Base-by-base conservation (phyloP, 2,888 invertebrate genomes). In the Phasia obesa region DNA sequence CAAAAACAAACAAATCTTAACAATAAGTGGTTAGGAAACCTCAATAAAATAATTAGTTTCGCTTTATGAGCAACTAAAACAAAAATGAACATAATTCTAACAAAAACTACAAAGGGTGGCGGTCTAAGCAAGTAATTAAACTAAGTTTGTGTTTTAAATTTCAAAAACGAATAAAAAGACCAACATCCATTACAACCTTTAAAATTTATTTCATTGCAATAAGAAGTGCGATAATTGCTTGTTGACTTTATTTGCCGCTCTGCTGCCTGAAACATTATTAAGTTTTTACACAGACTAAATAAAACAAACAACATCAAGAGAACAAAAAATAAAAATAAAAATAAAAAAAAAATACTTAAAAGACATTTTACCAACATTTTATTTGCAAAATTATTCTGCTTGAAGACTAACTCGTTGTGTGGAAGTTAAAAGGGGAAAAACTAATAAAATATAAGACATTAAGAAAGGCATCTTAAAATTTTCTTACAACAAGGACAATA, bases 171-270 rank as follows among this genome's bases (percentile, higher is more conserved):
- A 42, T 42, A 15, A 38, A 38, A 11, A 2, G 1, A 42, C 4
- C 1, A 42, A 42, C 38, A 21, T 44, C n/a, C 15, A 53, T 19
- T 57, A 31, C 44, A 53, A 3, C 23, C 21, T 51, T 25, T 51
- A 27, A 15, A 31, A 23, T 31, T 57, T 27, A 27, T 71, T 49
- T 35, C 23, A 21, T 53, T 64, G 23, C 11, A 17, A 23, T 38
- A 67, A 76, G 82, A 81, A 83, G 85, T 85, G 85, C 83, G 85
- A 85, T 85, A 85, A 85, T 85, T 85, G 85, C 85, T 85, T 85
- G 85, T 85, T 85, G 85, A 85, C 84, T 85, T 84, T 81, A 85
- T 85, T 85, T 85, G 79, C 84, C 81, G 83, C 84, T 53, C 84
- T 83, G 57, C 73, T 83, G 84, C 82, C 82, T 80, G 76, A 38